These are phyloP conservation scores for Rhincodon typus DNA, from an alignment of 2,797 vertebrate species.

Conservation along the genomic window DNA sequence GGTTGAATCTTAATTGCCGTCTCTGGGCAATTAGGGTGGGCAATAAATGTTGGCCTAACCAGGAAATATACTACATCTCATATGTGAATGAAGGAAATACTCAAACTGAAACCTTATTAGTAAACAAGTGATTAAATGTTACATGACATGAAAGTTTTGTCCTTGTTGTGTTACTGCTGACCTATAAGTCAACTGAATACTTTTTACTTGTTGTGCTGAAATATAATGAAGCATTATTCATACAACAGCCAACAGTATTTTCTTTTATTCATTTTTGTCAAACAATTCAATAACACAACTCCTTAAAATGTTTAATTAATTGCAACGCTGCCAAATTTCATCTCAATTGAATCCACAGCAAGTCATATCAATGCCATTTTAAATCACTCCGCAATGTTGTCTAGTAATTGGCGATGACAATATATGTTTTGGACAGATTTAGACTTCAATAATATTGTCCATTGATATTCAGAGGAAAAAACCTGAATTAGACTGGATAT, in stretches of 20 bases:
- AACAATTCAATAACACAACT: not conserved
- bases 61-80: no score
- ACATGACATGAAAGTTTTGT: not conserved
- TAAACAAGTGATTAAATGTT: not conserved
- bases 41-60: no score
- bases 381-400: not conserved
- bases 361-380: not conserved
- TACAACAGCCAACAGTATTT: not conserved
- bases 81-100: no score
- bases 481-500: not conserved
- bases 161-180: not conserved
- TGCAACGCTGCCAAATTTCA: no score
- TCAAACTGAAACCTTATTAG: not conserved
- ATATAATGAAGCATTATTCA: not conserved
- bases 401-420: not conserved
- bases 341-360: no score
- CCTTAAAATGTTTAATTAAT: not conserved
- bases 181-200: not conserved
- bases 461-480: not conserved
- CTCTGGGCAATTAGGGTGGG: no score
- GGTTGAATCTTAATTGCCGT: no score
- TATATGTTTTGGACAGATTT: not conserved
- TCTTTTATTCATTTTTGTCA: not conserved
- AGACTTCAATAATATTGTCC: not conserved
- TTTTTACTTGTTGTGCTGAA: not conserved